These are phyloP conservation scores for Marmota flaviventris DNA, from an alignment of 2,113 vertebrate genomes.

Conservation along the genomic window DNA sequence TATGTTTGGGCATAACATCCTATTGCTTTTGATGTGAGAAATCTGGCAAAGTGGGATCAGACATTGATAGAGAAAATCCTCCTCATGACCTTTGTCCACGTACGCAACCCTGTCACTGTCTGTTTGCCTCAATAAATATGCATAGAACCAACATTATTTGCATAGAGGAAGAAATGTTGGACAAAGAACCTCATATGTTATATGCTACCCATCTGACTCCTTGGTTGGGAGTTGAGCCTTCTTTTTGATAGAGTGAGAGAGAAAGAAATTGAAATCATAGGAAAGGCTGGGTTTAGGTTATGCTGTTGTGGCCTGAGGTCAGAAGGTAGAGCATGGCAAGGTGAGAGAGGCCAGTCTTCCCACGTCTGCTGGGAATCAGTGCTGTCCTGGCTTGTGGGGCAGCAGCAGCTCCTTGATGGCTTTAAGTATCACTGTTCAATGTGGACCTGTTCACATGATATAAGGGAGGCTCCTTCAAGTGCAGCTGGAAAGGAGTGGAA, in stretches of 20 bases:
- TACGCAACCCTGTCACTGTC: not conserved
- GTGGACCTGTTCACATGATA: not conserved
- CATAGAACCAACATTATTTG: not conserved
- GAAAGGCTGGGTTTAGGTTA: not conserved
- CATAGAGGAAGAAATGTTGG: not conserved
- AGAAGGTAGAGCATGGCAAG: not conserved
- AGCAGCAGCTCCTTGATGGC: too few relatives aligned
- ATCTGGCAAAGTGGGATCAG: not conserved
- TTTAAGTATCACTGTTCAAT: not conserved
- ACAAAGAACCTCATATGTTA: not conserved
- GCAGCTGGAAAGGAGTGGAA: not conserved
- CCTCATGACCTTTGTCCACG: not conserved
- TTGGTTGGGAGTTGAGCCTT: not conserved
- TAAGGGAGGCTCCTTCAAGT: not conserved
- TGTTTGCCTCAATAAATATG: not conserved
- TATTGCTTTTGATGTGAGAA: not conserved
- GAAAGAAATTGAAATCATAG: not conserved
- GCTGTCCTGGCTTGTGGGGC: not conserved
- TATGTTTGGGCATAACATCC: not conserved
- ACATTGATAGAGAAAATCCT: not conserved
- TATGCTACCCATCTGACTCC: not conserved
- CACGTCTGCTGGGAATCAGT: not conserved
- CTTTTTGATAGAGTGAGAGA: not conserved
- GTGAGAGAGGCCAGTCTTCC: not conserved
- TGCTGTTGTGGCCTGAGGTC: not conserved